Conservation (phyloP, 1,140 invertebrate species). For the Leptopilina boulardi region DNA sequence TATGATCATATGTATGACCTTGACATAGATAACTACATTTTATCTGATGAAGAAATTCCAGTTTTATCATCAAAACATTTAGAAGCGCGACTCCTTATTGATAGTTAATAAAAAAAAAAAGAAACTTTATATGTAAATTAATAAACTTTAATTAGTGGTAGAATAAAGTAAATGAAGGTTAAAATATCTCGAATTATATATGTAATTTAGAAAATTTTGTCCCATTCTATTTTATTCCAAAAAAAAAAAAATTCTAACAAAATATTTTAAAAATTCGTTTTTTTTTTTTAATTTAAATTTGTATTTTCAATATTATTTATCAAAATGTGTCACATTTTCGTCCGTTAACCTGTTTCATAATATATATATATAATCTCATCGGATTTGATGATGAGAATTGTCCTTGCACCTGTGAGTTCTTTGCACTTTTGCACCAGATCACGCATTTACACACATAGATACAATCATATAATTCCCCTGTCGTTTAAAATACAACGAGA, state of each 20-base stretch:
- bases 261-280: neutral
- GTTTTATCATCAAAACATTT: constrained; percentile 20
- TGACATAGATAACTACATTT: constrained; percentile 16
- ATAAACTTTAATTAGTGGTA: neutral
- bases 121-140: neutral
- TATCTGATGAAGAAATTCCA: constrained; percentile 25
- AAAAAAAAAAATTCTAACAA: too few relatives aligned
- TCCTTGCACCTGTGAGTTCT: constrained; percentile 7
- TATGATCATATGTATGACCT: constrained; percentile 6
- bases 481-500: constrained; percentile 1
- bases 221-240: too few relatives aligned
- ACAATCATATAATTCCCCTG: neutral
- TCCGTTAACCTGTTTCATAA: neutral
- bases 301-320: neutral
- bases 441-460: neutral
- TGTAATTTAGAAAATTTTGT: neutral
- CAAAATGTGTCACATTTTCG: neutral
- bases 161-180: constrained; percentile 1
- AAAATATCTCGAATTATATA: neutral
- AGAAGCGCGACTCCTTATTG: neutral
- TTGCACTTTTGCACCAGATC: constrained; percentile 21
- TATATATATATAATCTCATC: neutral
- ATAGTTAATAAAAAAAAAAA: neutral
- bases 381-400: neutral
- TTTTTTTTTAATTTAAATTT: too few relatives aligned